Base-by-base conservation (phyloP, 92 coral and sea anemone species). In the Zoanthus solanderi region DNA sequence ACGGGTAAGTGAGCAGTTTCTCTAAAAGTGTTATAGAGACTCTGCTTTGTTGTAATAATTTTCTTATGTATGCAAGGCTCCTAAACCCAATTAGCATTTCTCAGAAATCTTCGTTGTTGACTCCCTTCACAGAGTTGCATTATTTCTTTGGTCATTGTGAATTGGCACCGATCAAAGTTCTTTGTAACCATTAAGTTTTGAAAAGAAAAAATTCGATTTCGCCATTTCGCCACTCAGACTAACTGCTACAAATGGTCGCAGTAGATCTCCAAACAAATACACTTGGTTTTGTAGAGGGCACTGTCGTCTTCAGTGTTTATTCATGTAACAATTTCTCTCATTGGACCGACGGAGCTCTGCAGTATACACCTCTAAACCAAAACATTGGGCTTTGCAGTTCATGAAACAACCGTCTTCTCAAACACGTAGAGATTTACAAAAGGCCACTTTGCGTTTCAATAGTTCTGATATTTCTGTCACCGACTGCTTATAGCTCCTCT, bases 401-500 rank as follows among this genome's bases (percentile, higher is more conserved):
- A 67, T 16, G 75, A 79, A 47, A 46, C 61, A 45, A 46, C 60
- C 29, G 58, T 42, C 8, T 12, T 52, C 53, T 89, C 72, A 96
- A 18, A 93, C 90, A 57, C 85, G 94, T 66, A 96, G 93, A 74
- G 95, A 89, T 83, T 90, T 94, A 61, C 93, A 88, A 92, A 95
- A 96, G 48, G 76, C 74, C 9, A 96, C 88, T 84, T 96, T 96
- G 76, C 54, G 91, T 45, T 93, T 94, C 60, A 95, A 66, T 61
- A 96, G 93, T 74, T 92, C 98, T 16, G 93, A 78, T 58, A 96
- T 93, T 77, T 95, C 97, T 75, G 95, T 91, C 14, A 96, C 94
- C 42, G 99, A 96, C 78, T 92, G 90, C 56, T 93, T 93, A 93
- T 93, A 96, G 80, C 99, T 96, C 45, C 93, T 84, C 78, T 96